phyloP scores from a whole-genome alignment of 1,140 invertebrate species.

The Idris sp. region DNA sequence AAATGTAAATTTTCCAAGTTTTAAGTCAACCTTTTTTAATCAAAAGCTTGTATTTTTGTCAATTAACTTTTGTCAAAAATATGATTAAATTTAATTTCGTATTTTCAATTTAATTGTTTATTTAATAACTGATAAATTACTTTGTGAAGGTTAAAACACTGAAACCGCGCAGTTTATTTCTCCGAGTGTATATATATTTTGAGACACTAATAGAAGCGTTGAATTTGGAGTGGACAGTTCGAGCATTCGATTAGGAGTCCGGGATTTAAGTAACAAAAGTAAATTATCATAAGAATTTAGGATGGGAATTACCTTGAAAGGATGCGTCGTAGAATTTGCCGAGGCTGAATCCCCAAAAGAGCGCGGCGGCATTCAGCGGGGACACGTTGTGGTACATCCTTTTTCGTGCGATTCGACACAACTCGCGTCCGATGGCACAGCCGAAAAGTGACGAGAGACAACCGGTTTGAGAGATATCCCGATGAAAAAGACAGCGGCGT shows the following conservation, averaged over 20 bases:
- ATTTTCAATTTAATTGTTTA: too few relatives aligned
- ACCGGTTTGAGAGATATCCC: conserved; percentile 59
- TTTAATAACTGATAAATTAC: too few relatives aligned
- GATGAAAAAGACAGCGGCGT: conserved; percentile 56
- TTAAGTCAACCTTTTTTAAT: too few relatives aligned
- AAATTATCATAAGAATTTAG: conserved; percentile 59
- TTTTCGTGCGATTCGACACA: conserved; percentile 50
- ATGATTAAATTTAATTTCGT: too few relatives aligned
- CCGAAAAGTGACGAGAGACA: conserved; percentile 50
- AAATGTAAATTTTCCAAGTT: too few relatives aligned
- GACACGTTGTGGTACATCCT: conserved; percentile 73
- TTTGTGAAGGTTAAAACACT: too few relatives aligned
- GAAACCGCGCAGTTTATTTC: too few relatives aligned
- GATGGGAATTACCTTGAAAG: conserved; percentile 59
- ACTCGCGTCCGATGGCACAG: conserved; percentile 38
- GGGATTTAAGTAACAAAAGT: conserved; percentile 18
- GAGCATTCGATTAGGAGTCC: conserved; percentile 14
- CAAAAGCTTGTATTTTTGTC: too few relatives aligned
- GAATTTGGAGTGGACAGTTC: neutral
- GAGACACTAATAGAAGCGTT: conserved; percentile 27
- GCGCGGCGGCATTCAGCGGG: conserved; percentile 67
- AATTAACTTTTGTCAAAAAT: too few relatives aligned
- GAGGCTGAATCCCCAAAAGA: conserved; percentile 70
- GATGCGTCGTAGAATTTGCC: conserved; percentile 62
- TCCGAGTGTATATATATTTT: too few relatives aligned